These are phyloP conservation scores for Chydorus sphaericus DNA, from an alignment of 2,888 invertebrate species.

Conservation along the genomic window DNA sequence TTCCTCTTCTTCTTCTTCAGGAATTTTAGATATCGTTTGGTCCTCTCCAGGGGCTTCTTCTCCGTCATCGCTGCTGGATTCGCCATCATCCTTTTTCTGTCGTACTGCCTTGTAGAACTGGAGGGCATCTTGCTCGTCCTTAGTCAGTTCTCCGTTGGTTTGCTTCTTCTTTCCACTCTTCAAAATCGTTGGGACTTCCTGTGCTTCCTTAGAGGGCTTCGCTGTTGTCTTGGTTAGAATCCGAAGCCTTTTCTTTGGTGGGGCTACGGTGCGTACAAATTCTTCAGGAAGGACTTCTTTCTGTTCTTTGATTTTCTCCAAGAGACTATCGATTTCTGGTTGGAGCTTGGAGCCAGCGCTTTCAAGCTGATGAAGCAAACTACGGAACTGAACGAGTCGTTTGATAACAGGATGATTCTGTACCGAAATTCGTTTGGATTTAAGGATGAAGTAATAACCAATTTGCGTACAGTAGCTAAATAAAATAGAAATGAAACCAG, in stretches of 20 bases:
- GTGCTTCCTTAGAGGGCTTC: conserved; percentile 21
- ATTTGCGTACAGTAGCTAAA: conserved; percentile 76
- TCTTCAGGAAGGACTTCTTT: conserved; percentile 17
- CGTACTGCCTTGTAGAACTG: conserved; percentile 19
- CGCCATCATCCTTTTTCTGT: conserved; percentile 11
- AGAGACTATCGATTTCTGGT: conserved; percentile 5
- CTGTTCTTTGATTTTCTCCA: conserved; percentile 29
- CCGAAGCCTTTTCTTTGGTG: conserved; percentile 17
- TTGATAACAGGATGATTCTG: conserved; percentile 81
- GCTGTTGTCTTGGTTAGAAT: conserved; percentile 3
- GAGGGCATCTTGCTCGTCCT: conserved; percentile 19
- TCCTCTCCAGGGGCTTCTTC: conserved; percentile 13
- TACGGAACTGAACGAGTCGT: conserved; percentile 61
- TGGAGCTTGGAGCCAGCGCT: conserved; percentile 47
- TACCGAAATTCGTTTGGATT: conserved; percentile 53
- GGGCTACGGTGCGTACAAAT: not conserved
- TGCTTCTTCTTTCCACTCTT: conserved; percentile 25
- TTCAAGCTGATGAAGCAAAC: conserved; percentile 57
- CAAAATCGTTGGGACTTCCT: too few relatives aligned
- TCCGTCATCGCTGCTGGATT: conserved; percentile 9
- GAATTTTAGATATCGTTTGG: conserved; percentile 20
- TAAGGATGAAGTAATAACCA: conserved; percentile 67
- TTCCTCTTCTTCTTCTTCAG: conserved; percentile 22
- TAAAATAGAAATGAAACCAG: conserved; percentile 12
- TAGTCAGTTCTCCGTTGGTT: conserved; percentile 27